Evolutionary conservation across 2,888 invertebrate genomes (phyloP).

Genomic region (Tachina grossa): DNA sequence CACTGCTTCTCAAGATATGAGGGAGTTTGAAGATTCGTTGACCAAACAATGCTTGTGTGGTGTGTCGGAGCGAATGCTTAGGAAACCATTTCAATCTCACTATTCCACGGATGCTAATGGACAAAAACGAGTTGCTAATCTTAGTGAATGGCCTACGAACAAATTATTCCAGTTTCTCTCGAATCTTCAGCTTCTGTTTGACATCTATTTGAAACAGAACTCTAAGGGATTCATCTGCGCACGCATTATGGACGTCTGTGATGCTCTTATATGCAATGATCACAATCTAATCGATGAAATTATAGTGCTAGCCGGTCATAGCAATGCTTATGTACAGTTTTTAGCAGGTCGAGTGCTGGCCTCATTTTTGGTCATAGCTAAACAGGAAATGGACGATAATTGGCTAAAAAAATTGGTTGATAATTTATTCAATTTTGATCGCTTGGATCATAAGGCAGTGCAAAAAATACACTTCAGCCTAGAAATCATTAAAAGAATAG

Average conservation of each 20-base stretch:
- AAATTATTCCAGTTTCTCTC: conserved; percentile 91
- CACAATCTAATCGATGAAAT: conserved; percentile 93
- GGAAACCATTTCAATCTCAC: conserved; percentile 88
- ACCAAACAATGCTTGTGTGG: conserved; percentile 91
- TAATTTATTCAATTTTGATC: conserved; percentile 87
- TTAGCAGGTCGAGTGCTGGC: conserved; percentile 91
- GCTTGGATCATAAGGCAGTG: conserved; percentile 86
- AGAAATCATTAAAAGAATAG: conserved; percentile 92
- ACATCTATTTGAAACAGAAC: conserved; percentile 93
- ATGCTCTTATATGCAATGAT: conserved; percentile 90
- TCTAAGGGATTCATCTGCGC: conserved; percentile 92
- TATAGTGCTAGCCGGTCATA: conserved; percentile 89
- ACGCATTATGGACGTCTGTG: conserved; percentile 90
- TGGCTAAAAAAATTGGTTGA: conserved; percentile 91
- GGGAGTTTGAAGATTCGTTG: conserved; percentile 83
- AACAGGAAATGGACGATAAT: conserved; percentile 90
- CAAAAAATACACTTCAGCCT: conserved; percentile 92
- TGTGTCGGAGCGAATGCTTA: conserved; percentile 87
- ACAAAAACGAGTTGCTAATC: conserved; percentile 83
- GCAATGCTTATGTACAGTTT: conserved; percentile 91
- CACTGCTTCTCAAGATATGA: conserved; percentile 79
- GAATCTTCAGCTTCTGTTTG: conserved; percentile 91
- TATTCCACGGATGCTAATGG: conserved; percentile 83
- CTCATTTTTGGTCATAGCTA: conserved; percentile 92
- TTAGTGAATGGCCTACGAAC: conserved; percentile 87